phyloP scores from a whole-genome alignment of 2,113 vertebrate genomes.

The Passer montanus region DNA sequence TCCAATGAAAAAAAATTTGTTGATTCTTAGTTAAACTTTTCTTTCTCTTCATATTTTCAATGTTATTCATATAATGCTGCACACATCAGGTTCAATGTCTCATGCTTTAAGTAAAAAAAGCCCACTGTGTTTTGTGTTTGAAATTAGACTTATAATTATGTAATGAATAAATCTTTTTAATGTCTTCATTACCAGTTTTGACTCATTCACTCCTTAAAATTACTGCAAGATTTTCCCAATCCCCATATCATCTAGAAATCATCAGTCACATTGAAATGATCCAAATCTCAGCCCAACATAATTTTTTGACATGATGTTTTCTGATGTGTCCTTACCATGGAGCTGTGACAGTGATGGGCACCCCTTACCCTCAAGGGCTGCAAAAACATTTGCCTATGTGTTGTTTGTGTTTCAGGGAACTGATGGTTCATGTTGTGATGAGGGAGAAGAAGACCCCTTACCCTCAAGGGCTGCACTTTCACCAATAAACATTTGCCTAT shows the following conservation, averaged over 20 bases:
- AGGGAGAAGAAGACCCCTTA: neutral
- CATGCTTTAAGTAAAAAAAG: neutral
- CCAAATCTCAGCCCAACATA: rapidly evolving
- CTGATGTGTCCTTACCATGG: neutral
- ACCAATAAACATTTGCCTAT: neutral
- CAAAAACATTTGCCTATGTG: neutral
- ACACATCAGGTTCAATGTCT: rapidly evolving
- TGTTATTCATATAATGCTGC: neutral
- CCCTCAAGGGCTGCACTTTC: neutral
- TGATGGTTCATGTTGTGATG: rapidly evolving
- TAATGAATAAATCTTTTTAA: neutral
- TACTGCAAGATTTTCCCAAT: neutral
- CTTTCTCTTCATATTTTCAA: neutral
- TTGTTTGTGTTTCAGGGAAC: neutral
- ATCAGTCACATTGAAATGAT: neutral
- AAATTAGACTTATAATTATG: neutral
- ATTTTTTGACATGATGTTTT: neutral
- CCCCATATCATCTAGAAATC: neutral
- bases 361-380: neutral
- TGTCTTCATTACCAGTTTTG: neutral
- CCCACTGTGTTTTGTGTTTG: neutral
- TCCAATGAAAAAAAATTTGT: rapidly evolving
- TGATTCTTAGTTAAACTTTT: neutral
- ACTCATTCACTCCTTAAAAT: neutral
- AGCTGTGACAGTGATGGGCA: neutral